Conservation (phyloP, 2,888 invertebrate genomes). For the Nephrotoma guestfalica region DNA sequence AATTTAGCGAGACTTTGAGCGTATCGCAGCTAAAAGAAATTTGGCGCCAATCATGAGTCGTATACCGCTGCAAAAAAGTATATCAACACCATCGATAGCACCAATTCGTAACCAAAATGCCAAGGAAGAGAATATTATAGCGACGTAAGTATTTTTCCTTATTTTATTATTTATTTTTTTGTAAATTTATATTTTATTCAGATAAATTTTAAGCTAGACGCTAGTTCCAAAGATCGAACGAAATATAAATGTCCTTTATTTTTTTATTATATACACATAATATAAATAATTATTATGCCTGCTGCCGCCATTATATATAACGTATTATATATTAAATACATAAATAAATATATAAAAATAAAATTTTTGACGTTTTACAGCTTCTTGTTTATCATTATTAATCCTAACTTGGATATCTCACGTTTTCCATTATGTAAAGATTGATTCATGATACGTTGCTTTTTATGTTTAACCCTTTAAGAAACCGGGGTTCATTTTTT, state of each 20-base stretch:
- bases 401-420: not conserved
- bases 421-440: not conserved
- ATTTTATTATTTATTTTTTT: not conserved
- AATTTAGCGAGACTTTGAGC: constrained; percentile 27
- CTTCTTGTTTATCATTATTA: not conserved
- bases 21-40: constrained; percentile 30
- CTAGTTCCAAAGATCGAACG: not conserved
- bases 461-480: not conserved
- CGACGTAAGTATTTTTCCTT: constrained; percentile 37
- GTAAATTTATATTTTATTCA: not conserved
- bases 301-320: not conserved
- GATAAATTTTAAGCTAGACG: not conserved
- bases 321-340: not conserved
- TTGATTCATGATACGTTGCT: not conserved
- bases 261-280: not conserved
- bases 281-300: not conserved
- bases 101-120: constrained; percentile 47
- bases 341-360: not conserved
- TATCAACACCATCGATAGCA: constrained; percentile 80
- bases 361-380: not conserved
- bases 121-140: constrained; percentile 35
- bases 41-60: constrained; percentile 42
- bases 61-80: constrained; percentile 74
- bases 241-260: not conserved
- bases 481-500: not conserved